Conservation (phyloP, 2,888 invertebrate genomes). For the Epistrophe eligans region DNA sequence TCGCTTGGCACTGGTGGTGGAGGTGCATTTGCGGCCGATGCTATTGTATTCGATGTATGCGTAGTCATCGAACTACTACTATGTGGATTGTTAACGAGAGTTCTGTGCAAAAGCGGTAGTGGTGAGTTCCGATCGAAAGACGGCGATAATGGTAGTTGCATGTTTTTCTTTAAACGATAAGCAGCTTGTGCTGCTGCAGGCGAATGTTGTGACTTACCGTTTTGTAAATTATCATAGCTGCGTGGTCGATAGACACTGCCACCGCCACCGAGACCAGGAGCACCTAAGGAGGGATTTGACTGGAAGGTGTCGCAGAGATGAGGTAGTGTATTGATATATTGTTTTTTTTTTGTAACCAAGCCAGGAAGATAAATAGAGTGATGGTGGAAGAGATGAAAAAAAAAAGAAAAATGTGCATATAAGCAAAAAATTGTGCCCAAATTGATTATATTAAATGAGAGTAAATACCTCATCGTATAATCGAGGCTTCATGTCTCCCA, state of each 20-base stretch:
- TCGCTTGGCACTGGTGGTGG: conserved; percentile 83
- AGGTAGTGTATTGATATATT: conserved; percentile 29
- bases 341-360: conserved; percentile 57
- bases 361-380: conserved; percentile 60
- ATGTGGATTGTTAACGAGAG: conserved; percentile 75
- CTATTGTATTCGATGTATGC: conserved; percentile 79
- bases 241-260: conserved; percentile 82
- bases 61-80: conserved; percentile 71
- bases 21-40: conserved; percentile 81
- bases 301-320: conserved; percentile 74
- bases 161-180: conserved; percentile 81
- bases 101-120: conserved; percentile 82
- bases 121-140: conserved; percentile 83
- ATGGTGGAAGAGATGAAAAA: conserved; percentile 76
- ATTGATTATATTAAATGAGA: conserved; percentile 38
- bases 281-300: conserved; percentile 83
- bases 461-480: conserved; percentile 83
- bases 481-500: conserved; percentile 85
- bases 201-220: conserved; percentile 84
- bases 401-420: conserved; percentile 78
- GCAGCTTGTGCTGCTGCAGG: conserved; percentile 80
- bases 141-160: conserved; percentile 83
- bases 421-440: conserved; percentile 76
- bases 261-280: conserved; percentile 79
- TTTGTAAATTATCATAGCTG: conserved; percentile 84